phyloP scores from a whole-genome alignment of 2,113 vertebrate genomes.

The Taurulus bubalis region DNA sequence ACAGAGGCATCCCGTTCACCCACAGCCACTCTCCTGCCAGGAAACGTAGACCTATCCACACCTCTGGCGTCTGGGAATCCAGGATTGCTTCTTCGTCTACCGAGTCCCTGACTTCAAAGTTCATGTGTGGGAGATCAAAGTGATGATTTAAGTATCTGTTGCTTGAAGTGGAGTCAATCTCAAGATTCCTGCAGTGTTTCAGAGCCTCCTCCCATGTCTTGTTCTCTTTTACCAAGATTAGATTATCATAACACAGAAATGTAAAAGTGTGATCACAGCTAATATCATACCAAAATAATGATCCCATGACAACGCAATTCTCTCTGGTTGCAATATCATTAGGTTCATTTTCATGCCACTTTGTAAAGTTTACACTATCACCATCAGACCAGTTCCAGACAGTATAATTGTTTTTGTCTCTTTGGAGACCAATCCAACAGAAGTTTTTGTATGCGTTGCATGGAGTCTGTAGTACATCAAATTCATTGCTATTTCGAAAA shows the following conservation, averaged over 20 bases:
- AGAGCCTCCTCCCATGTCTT: conserved; percentile 40
- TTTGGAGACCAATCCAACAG: conserved; percentile 32
- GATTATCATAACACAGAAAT: conserved; percentile 25
- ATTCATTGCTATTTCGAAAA: background rate
- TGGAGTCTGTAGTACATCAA: background rate
- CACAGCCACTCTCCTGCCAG: conserved; percentile 43
- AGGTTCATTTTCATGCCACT: background rate
- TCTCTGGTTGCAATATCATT: background rate
- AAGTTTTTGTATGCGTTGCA: accelerated
- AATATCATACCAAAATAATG: accelerated
- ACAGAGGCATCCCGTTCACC: conserved; percentile 5
- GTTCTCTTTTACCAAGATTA: conserved; percentile 44
- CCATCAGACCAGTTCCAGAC: conserved; percentile 3
- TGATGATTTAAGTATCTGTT: background rate
- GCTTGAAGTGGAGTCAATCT: background rate
- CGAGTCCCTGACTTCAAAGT: background rate
- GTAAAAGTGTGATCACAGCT: accelerated
- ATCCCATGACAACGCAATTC: no score
- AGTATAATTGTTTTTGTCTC: background rate
- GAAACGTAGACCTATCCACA: conserved; percentile 34
- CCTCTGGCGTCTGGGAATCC: conserved; percentile 7
- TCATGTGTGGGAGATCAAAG: background rate
- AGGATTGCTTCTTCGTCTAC: background rate
- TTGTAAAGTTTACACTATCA: background rate
- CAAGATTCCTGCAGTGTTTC: conserved; percentile 30